Percentiles rank a stretch among this genome's conserved stretches.
These are phyloP conservation scores for Poeciliopsis turneri DNA, from an alignment of 2,797 vertebrate species.

Conservation along the genomic window DNA sequence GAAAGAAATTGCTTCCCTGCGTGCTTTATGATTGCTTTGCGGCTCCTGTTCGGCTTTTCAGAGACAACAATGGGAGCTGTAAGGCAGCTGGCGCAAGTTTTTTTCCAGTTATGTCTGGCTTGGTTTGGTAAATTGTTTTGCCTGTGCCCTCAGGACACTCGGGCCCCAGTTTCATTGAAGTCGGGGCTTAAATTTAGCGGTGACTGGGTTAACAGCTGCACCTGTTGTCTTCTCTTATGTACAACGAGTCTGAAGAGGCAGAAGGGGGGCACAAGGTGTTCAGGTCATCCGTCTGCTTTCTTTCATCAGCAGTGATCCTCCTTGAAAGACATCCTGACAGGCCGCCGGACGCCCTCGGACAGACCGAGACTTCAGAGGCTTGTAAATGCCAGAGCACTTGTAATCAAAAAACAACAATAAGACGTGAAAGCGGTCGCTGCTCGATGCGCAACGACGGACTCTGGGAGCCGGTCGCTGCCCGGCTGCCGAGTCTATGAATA, in stretches of 20 bases:
- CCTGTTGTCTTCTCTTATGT: constrained; percentile 29
- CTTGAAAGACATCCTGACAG: constrained; percentile 37
- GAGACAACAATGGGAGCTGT: constrained; percentile 72
- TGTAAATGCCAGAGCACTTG: constrained; percentile 41
- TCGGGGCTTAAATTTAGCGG: constrained; percentile 47
- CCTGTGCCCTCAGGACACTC: constrained; percentile 56
- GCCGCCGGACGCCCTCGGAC: constrained; percentile 23
- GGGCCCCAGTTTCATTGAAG: constrained; percentile 56
- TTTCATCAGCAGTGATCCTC: constrained; percentile 1
- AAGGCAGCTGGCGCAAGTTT: constrained; percentile 53
- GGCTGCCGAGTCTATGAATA: constrained; percentile 61
- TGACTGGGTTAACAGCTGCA: constrained; percentile 54
- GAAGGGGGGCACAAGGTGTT: constrained; percentile 15
- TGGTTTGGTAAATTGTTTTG: constrained; percentile 69
- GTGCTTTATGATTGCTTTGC: constrained; percentile 76
- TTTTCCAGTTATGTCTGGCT: constrained; percentile 63
- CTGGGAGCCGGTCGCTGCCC: constrained; percentile 48
- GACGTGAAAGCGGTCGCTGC: constrained; percentile 28
- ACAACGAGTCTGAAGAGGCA: constrained; percentile 23
- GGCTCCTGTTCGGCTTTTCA: constrained; percentile 72
- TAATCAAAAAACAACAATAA: constrained; percentile 46
- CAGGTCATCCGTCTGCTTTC: constrained; percentile 30
- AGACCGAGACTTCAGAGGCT: constrained; percentile 11
- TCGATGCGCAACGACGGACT: constrained; percentile 35
- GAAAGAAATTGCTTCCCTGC: constrained; percentile 81